Evolutionary conservation across 2,888 invertebrate species (phyloP), one percentile per base, ranked within the genome.

Genomic region (Plebejus anna): DNA sequence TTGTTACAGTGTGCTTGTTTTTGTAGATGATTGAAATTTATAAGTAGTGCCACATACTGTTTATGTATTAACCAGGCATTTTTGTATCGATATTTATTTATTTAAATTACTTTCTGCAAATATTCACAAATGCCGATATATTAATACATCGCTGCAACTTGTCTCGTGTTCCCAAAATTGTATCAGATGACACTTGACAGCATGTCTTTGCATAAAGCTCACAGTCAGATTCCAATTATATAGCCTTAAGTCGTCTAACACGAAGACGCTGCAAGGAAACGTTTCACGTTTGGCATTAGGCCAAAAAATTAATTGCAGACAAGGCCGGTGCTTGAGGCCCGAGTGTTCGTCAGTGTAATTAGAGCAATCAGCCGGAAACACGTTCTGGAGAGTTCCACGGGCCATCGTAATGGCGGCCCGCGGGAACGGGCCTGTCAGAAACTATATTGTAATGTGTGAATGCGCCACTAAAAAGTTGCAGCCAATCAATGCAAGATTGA

Each of bases 281-380:
- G 73, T 73, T 75, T 75, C 76, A 78, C 55, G 70, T 77, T 91
- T 90, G 90, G 91, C 89, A 81, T 81, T 85, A 87, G 87, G 87
- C 90, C 90, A 91, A 90, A 91, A 91, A 90, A 89, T 84, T 91
- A 90, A 91, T 90, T 90, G 89, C 85, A 84, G 86, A 86, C 85
- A 87, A 87, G 83, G 81, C 82, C 66, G 75, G 75, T 76, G 77
- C 77, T 80, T 70, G 76, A 77, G 75, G 70, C 61, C 86, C 83
- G 84, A 89, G 89, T 87, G 83, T 81, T 85, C 83, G 82, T 76
- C 77, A 70, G 76, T 78, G 83, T 86, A 84, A 85, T 82, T 80
- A 82, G 80, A 79, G 80, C 80, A 82, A 82, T 80, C 81, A 76
- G 78, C 57, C 42, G 28, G 66, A 79, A 78, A 47, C 79, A 79